A percentile compares a stretch with the other conserved stretches of the same genome.
Conservation (phyloP, 2,113 vertebrate species). For the Potamarius usumacintae region DNA sequence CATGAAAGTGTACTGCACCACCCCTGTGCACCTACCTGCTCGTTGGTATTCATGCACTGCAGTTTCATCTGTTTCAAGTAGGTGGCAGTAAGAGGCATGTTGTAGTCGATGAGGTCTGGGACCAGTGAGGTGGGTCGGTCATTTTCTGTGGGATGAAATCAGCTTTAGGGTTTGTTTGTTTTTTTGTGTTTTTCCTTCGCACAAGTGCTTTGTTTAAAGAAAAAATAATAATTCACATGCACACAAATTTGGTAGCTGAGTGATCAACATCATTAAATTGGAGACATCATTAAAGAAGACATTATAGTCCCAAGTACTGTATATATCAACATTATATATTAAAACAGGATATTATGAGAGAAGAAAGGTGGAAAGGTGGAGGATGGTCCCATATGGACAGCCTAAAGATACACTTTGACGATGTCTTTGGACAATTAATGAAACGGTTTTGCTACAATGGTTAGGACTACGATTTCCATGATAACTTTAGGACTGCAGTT, state of each 20-base stretch:
- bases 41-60: constrained; percentile 90
- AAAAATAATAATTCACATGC: neutral
- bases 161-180: neutral
- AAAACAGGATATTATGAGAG: neutral
- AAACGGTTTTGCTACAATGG: no score
- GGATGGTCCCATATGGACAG: no score
- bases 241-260: neutral
- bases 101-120: constrained; percentile 96
- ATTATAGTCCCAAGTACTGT: neutral
- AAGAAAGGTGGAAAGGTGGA: neutral
- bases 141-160: constrained; percentile 76
- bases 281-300: neutral
- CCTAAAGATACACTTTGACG: no score
- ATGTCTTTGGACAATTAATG: no score
- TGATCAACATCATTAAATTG: neutral
- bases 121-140: constrained; percentile 90
- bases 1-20: neutral
- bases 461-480: no score
- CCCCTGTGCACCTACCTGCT: constrained; percentile 78
- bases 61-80: constrained; percentile 99
- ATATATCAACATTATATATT: neutral
- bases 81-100: constrained; percentile 98
- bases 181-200: neutral
- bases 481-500: no score
- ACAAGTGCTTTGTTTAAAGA: neutral